Evolutionary conservation across 2,888 invertebrate species (phyloP).

Genomic region (Sussaba pulchella): DNA sequence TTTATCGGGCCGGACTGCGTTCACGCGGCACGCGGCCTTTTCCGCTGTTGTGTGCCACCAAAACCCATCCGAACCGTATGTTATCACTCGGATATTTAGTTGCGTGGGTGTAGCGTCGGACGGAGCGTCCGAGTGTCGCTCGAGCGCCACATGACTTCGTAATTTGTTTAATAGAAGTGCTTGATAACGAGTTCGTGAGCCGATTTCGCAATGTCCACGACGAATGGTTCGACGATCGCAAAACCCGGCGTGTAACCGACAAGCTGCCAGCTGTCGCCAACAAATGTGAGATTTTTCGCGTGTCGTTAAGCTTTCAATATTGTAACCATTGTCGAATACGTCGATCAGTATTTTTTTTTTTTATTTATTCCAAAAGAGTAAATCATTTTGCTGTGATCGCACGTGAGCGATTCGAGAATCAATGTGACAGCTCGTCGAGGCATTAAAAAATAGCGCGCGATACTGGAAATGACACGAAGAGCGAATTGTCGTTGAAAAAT

Average conservation of each 20-base stretch:
- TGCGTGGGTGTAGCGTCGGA: slow-evolving; percentile 11
- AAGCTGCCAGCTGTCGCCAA: slow-evolving; percentile 8
- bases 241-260: slow-evolving; percentile 14
- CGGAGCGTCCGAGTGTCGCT: slow-evolving; percentile 27
- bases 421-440: background rate
- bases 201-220: slow-evolving; percentile 66
- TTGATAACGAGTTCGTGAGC: slow-evolving; percentile 69
- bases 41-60: slow-evolving; percentile 21
- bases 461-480: slow-evolving; percentile 8
- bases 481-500: background rate
- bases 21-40: slow-evolving; percentile 12
- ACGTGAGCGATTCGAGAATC: background rate
- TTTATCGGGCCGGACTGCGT: slow-evolving; percentile 61
- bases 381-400: slow-evolving; percentile 29
- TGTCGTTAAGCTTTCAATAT: background rate
- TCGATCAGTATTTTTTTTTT: too few species aligned
- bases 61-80: background rate
- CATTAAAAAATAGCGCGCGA: slow-evolving; percentile 7
- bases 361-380: slow-evolving; percentile 40
- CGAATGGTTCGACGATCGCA: slow-evolving; percentile 1
- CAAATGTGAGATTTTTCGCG: slow-evolving; percentile 3
- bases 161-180: slow-evolving; percentile 70
- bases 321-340: slow-evolving; percentile 33
- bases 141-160: slow-evolving; percentile 57
- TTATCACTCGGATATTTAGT: slow-evolving; percentile 52